Base-by-base conservation (phyloP, 2,888 invertebrate genomes). In the Eumerus sabulonum region DNA sequence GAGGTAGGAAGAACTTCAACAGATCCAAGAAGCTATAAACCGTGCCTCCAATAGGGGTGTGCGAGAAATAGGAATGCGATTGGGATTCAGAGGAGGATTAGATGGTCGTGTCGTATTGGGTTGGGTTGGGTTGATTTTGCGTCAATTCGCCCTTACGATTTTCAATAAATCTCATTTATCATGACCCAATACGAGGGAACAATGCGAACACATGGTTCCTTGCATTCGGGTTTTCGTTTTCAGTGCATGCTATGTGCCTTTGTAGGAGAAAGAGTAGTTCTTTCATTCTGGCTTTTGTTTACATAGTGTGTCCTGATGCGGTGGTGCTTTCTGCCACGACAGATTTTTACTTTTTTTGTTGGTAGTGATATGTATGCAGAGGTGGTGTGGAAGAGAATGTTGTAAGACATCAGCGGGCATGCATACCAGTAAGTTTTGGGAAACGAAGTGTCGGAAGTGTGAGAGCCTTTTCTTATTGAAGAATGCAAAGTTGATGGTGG, bases 81-180 rank as follows among this genome's bases (percentile, higher is more conserved):
- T n/a, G n/a, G n/a, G n/a, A n/a, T n/a, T n/a, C n/a, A n/a, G n/a
- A n/a, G n/a, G n/a, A n/a, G n/a, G n/a, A n/a, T n/a, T n/a, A n/a
- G n/a, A n/a, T n/a, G n/a, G n/a, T n/a, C 12, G 18, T 16, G 0
- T 35, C 3, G 42, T 3, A 2, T 9, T 3, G 44, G 1, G 9
- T 13, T 19, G 5, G 40, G 4, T 38, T 36, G 9, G 57, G 67
- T 62, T 70, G 57, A 76, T 71, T 71, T 67, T 50, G 62, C 77
- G 77, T 82, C 82, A 82, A 82, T 82, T 82, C 82, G 82, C 82
- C 70, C 73, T 70, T 77, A 76, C 82, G 77, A 82, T 82, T 82
- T 82, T 82, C 82, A 82, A 82, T 82, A 82, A 82, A 82, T 74
- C 74, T 82, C 82, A 82, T 82, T 82, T 82, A 82, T 82, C 82